phyloP scores from a whole-genome alignment of 2,113 vertebrate genomes.

The Pan paniscus region DNA sequence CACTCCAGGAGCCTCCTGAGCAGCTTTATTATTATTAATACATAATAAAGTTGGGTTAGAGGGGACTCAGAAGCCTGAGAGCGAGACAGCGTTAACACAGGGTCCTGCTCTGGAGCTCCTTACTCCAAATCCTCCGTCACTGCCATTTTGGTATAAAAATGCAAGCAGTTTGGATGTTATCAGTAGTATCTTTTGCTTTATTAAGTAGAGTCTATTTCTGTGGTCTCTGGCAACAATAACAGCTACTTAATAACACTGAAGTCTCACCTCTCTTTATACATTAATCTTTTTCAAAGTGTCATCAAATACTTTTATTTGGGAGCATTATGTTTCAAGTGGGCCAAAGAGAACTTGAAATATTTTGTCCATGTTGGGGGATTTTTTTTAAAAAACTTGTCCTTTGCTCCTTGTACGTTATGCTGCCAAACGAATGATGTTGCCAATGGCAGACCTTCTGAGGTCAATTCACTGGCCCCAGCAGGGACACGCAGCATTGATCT shows the following conservation, averaged over 20 bases:
- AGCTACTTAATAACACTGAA: not conserved
- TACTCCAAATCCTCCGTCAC: not conserved
- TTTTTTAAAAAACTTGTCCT: not conserved
- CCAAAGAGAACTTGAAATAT: conserved; percentile 1
- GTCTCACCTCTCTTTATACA: not conserved
- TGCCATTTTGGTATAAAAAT: not conserved
- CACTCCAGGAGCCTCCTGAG: not conserved
- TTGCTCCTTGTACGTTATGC: not conserved
- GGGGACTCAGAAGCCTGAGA: not conserved
- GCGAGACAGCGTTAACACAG: not conserved
- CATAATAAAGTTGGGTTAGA: not conserved
- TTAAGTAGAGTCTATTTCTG: not conserved
- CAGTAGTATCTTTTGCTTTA: not conserved
- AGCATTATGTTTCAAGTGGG: not conserved
- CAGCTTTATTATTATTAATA: not conserved
- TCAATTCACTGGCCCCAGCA: not conserved
- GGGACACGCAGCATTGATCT: not conserved
- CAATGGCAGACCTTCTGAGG: not conserved
- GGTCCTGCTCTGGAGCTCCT: not conserved
- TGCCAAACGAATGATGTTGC: not conserved
- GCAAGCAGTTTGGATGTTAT: not conserved
- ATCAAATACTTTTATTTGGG: not conserved
- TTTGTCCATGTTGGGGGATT: not conserved
- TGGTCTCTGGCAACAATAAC: not conserved
- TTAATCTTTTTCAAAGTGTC: not conserved